These are phyloP conservation scores for Sceloporus tristichus DNA, from an alignment of 2,113 vertebrate species.

Conservation along the genomic window DNA sequence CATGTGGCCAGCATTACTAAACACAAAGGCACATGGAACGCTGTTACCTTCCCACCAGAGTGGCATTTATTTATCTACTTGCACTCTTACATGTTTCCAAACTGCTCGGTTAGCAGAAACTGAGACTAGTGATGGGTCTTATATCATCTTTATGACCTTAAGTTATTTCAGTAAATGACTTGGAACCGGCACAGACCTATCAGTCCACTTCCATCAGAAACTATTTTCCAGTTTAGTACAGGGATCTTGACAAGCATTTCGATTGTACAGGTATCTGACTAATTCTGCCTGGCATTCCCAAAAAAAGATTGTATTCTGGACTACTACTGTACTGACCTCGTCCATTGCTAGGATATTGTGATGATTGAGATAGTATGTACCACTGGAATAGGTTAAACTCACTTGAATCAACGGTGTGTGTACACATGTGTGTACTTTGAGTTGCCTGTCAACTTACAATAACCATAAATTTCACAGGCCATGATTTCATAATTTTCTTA, in stretches of 20 bases:
- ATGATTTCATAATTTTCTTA: too few species aligned
- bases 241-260: neutral
- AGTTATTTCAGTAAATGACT: neutral
- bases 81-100: too few species aligned
- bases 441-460: too few species aligned
- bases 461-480: too few species aligned
- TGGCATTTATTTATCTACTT: too few species aligned
- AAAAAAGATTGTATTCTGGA: constrained; percentile 35
- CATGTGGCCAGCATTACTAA: neutral
- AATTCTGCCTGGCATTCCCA: neutral
- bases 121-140: neutral
- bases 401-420: constrained; percentile 26
- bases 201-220: neutral
- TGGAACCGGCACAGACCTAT: neutral
- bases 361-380: neutral
- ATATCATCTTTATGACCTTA: neutral
- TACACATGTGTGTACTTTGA: too few species aligned
- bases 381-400: neutral
- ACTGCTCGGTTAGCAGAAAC: too few species aligned
- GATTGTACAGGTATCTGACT: neutral
- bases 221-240: neutral
- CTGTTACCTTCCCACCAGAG: too few species aligned
- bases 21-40: too few species aligned
- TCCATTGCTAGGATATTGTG: constrained; percentile 14
- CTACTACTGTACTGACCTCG: constrained; percentile 45